Base-by-base conservation (phyloP, 2,888 invertebrate species). In the Chrysodeixis includens region DNA sequence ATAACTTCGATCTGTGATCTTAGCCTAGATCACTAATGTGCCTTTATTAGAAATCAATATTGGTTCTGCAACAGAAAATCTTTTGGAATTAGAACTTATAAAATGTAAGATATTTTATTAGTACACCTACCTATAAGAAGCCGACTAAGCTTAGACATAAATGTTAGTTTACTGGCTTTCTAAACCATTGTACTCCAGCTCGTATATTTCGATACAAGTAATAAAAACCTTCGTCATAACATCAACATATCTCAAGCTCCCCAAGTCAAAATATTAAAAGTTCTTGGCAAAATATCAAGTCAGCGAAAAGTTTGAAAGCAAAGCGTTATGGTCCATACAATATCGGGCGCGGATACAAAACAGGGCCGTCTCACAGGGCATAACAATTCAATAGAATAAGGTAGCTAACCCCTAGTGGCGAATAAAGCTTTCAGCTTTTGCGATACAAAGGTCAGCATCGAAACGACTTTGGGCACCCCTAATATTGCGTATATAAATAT, bases 331-430 rank as follows among this genome's bases (percentile, higher is more conserved):
- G 66, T 61, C 71, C 63, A 66, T 71, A 71, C 69, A 78, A 80
- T 78, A 80, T 77, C 66, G 66, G 76, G 66, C 58, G 66, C 32
- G 66, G 76, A 81, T 78, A 81, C 80, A 75, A 76, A 79, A 80
- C 63, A 71, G 75, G 81, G 63, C 20, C 69, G 69, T 74, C 78
- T 75, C 77, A 49, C 71, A 71, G 72, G 77, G 79, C 79, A 80
- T 86, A 84, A 82, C 86, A 78, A 85, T 86, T 85, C 83, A 83
- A 87, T 85, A 82, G 84, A 80, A 82, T 76, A 81, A 81, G 76
- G 82, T 78, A 78, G 64, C 69, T 65, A 75, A 71, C 73, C 78
- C 78, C 79, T 78, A 61, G 74, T 71, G 72, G 71, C 68, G 71
- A 66, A 79, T 78, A 81, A 75, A 79, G 77, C 71, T 70, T 71